Evolutionary conservation across 2,113 vertebrate genomes (phyloP).

Genomic region (Ciconia maguari): DNA sequence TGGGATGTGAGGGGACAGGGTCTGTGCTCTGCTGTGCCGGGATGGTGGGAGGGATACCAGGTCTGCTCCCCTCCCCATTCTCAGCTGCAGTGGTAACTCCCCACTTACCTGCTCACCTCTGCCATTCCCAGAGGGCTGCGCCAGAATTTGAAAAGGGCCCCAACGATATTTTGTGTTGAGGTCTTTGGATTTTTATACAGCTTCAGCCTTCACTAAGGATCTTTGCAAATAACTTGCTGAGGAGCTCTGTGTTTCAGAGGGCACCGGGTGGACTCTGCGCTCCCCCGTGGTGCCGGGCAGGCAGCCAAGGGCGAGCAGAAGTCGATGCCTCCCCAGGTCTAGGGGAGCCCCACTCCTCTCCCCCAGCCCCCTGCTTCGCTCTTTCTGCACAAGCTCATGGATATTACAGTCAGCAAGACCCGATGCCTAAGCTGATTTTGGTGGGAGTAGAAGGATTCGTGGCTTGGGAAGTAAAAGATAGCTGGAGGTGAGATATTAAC

Average conservation of each 20-base stretch:
- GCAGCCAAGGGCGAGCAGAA: not conserved
- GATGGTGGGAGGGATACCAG: too few relatives aligned
- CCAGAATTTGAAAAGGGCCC: not conserved
- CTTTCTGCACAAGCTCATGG: not conserved
- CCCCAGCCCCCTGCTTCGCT: not conserved
- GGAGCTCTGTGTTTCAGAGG: not conserved
- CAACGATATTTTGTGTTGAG: not conserved
- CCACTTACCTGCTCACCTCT: not conserved
- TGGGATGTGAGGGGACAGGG: not conserved
- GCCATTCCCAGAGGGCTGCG: not conserved
- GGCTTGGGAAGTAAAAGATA: not conserved
- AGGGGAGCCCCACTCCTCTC: not conserved
- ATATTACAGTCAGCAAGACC: not conserved
- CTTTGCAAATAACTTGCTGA: not conserved
- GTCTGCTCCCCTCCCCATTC: not conserved
- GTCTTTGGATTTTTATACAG: not conserved
- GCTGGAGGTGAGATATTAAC: not conserved
- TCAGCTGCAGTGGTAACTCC: not conserved
- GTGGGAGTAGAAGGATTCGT: not conserved
- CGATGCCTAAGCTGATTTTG: not conserved
- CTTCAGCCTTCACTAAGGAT: not conserved
- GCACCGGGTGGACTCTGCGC: not conserved
- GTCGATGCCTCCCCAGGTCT: not conserved
- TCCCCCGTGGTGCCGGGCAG: not conserved
- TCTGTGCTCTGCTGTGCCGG: not conserved